Percentiles rank a stretch among this genome's conserved stretches.
phyloP scores from a whole-genome alignment of 2,888 invertebrate species.

The Napeogenes sylphis region DNA sequence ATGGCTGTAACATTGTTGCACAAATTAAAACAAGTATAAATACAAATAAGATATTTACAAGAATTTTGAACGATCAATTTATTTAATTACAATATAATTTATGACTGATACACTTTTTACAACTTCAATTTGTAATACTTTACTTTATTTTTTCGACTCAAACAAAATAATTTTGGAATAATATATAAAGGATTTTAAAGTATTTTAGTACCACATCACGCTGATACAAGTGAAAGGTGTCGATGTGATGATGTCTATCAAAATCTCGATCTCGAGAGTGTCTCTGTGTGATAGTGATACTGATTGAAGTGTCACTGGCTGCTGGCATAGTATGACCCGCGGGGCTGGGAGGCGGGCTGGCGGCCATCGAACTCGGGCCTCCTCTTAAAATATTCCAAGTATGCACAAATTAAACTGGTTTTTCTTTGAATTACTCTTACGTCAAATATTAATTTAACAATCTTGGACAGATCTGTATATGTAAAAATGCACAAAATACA shows the following conservation, averaged over 20 bases:
- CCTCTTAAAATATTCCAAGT: constrained; percentile 73
- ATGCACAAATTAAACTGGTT: constrained; percentile 77
- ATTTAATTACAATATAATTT: not conserved
- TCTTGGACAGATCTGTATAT: not conserved
- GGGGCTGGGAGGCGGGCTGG: constrained; percentile 38
- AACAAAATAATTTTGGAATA: not conserved
- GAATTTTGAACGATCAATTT: not conserved
- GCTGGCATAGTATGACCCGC: constrained; percentile 36
- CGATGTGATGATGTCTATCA: constrained; percentile 24
- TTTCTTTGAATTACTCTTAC: constrained; percentile 67
- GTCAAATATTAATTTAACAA: constrained; percentile 52
- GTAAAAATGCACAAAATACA: no score
- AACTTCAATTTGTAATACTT: not conserved
- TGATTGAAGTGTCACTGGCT: constrained; percentile 36
- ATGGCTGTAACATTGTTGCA: constrained; percentile 18
- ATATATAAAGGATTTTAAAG: not conserved
- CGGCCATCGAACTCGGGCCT: constrained; percentile 73
- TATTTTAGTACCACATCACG: not conserved
- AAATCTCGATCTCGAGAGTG: constrained; percentile 17
- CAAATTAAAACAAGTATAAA: constrained; percentile 15
- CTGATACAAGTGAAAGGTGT: constrained; percentile 22
- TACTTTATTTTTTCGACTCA: not conserved
- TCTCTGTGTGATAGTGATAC: constrained; percentile 22
- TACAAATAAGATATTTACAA: constrained; percentile 9
- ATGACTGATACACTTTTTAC: not conserved